Base-by-base conservation (phyloP, 2,797 vertebrate species). In the Peromyscus eremicus region DNA sequence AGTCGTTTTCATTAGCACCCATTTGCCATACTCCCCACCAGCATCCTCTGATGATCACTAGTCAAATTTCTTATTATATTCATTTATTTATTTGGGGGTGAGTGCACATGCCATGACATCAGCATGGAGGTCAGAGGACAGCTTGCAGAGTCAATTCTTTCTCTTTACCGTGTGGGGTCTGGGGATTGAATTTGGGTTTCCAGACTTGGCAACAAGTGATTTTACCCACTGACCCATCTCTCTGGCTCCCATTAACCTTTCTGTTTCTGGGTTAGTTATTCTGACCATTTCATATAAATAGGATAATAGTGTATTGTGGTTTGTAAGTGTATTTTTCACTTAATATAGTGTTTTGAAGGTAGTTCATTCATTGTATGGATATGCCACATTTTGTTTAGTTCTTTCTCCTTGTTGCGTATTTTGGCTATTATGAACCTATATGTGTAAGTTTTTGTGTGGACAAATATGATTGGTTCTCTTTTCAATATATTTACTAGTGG, bases 201-300 rank as follows among this genome's bases (percentile, higher is more conserved):
- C 34, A 87, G 34, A 66, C 49, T 52, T 87, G 83, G 21, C 34
- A 52, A 52, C 64, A 86, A 70, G 83, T 52, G 49, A 55, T 27
- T 86, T 37, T 87, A 55, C 84, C 23, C 34, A 71, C 23, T 37
- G 34, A 71, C 8, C 49, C 23, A 71, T 71, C 49, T 86, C 46
- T 34, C 34, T 37, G 49, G 13, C 34, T 55, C 49, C 89, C 55
- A 95, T 37, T 85, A 23, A 75, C 60, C 21, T 96, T 89, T 94
- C 66, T 96, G 70, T 94, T 89, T 96, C 88, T 77, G 21, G n/a
- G 85, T 85, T 95, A 81, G 34, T 49, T 86, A 13, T 82, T 95
- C 68, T 92, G 46, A 71, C 73, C 25, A 89, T 95, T 96, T 95
- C 52, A 62, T 94, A 17, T 77, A 97, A 94, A 92, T 76, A 79